Percentiles rank a stretch among this genome's conserved stretches.
Conservation (phyloP, 2,888 invertebrate genomes). For the Polydrusus tereticollis region DNA sequence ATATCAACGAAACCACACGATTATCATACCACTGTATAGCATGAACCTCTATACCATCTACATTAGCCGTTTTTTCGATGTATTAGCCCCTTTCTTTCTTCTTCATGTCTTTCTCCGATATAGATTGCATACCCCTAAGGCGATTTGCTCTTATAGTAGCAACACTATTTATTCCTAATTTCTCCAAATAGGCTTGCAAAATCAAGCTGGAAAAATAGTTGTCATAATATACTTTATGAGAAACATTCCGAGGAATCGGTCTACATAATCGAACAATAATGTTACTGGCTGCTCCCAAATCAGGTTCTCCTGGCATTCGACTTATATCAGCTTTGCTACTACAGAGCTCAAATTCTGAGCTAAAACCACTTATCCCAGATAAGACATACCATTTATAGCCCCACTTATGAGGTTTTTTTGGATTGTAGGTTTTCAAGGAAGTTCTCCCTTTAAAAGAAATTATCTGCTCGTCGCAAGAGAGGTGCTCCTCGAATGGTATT, state of each 20-base stretch:
- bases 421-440: conserved; percentile 54
- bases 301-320: conserved; percentile 37
- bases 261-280: conserved; percentile 53
- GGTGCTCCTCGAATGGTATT: conserved; percentile 43
- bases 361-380: conserved; percentile 51
- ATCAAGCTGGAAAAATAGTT: conserved; percentile 46
- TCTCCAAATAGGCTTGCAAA: conserved; percentile 16
- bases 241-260: conserved; percentile 48
- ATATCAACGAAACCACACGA: too few relatives aligned
- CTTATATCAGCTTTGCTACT: conserved; percentile 43
- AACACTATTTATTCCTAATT: conserved; percentile 11
- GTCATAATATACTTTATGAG: conserved; percentile 53
- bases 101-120: background rate
- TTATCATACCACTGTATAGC: too few relatives aligned
- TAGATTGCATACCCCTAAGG: conserved; percentile 4
- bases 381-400: conserved; percentile 56
- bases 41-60: background rate
- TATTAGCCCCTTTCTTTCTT: background rate
- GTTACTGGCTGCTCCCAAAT: conserved; percentile 53
- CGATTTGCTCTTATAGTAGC: conserved; percentile 18
- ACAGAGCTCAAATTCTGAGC: conserved; percentile 55
- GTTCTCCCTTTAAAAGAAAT: conserved; percentile 46
- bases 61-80: background rate
- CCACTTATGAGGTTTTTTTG: conserved; percentile 58
- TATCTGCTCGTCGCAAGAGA: conserved; percentile 45